These are phyloP conservation scores for Drosophila neonasuta DNA, from an alignment of 2,888 invertebrate species.

Conservation along the genomic window DNA sequence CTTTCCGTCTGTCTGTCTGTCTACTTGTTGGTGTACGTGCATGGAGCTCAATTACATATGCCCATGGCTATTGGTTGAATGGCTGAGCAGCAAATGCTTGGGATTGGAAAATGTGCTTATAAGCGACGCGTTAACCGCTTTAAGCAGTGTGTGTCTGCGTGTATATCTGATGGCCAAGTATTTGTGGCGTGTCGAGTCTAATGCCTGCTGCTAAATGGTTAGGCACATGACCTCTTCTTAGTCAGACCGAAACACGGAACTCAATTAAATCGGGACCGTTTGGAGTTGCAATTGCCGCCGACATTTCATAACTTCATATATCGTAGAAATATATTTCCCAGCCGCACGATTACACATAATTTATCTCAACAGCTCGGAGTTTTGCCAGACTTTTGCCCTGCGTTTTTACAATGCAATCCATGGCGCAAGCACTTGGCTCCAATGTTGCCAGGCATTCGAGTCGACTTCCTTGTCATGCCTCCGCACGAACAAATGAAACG, in stretches of 20 bases:
- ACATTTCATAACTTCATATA: slow-evolving; percentile 60
- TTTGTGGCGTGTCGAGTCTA: slow-evolving; percentile 38
- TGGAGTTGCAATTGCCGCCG: slow-evolving; percentile 28
- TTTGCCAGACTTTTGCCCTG: slow-evolving; percentile 33
- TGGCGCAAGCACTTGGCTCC: slow-evolving; percentile 36
- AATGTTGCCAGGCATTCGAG: slow-evolving; percentile 40
- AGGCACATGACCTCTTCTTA: slow-evolving; percentile 29
- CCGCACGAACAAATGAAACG: slow-evolving; percentile 73
- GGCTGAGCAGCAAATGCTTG: slow-evolving; percentile 6
- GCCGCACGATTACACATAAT: slow-evolving; percentile 57
- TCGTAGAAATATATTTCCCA: slow-evolving; percentile 28
- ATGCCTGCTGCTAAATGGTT: slow-evolving; percentile 53
- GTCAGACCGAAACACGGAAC: slow-evolving; percentile 37
- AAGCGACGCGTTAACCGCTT: slow-evolving; percentile 66
- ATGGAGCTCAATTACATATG: slow-evolving; percentile 59
- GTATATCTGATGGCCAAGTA: slow-evolving; percentile 30
- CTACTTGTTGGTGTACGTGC: slow-evolving; percentile 37
- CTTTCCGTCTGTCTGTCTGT: slow-evolving; percentile 13
- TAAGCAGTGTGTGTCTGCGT: slow-evolving; percentile 22
- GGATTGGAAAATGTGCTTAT: slow-evolving; percentile 36
- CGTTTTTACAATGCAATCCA: slow-evolving; percentile 57
- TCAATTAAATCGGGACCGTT: slow-evolving; percentile 52
- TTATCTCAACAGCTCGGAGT: slow-evolving; percentile 39
- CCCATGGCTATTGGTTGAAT: slow-evolving; percentile 16
- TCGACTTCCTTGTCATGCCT: slow-evolving; percentile 66